phyloP scores from a whole-genome alignment of 2,888 invertebrate genomes.

The Oscheius sp. region DNA sequence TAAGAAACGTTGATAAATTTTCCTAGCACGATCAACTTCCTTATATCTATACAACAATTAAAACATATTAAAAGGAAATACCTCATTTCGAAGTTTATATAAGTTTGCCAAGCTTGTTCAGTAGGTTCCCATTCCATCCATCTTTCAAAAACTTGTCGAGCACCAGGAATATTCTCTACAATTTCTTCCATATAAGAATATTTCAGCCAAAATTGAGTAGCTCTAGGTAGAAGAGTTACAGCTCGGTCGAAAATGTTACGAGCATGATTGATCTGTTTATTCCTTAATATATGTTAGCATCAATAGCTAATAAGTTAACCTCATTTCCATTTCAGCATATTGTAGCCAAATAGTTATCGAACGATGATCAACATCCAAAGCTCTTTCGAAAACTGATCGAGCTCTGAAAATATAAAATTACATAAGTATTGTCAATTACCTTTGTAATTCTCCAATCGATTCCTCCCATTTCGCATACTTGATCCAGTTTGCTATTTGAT shows the following conservation, averaged over 20 bases:
- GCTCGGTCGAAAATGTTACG: conserved; percentile 98
- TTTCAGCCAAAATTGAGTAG: conserved; percentile 99
- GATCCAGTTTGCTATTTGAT: conserved; percentile 93
- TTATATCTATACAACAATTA: conserved; percentile 77
- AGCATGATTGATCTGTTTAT: conserved; percentile 87
- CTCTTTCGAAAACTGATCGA: conserved; percentile 94
- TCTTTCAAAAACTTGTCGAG: conserved; percentile 85
- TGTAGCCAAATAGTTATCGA: conserved; percentile 92
- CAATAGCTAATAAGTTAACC: conserved; percentile 73
- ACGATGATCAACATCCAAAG: conserved; percentile 94
- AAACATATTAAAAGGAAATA: neutral
- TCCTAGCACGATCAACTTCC: conserved; percentile 90
- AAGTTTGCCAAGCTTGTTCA: conserved; percentile 99
- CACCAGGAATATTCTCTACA: conserved; percentile 91
- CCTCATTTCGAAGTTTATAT: conserved; percentile 95
- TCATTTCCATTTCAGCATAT: conserved; percentile 96
- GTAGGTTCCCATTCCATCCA: conserved; percentile 99
- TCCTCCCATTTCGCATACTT: conserved; percentile 99
- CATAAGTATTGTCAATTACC: conserved; percentile 19
- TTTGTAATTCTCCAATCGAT: conserved; percentile 72
- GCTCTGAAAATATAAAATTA: conserved; percentile 66
- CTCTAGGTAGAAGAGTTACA: conserved; percentile 91
- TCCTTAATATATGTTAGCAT: conserved; percentile 53
- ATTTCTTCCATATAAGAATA: conserved; percentile 99
- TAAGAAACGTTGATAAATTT: conserved; percentile 91